Evolutionary conservation across 2,113 vertebrate species (phyloP), one percentile per base, ranked within the genome.

Genomic region (Glareola pratincola): DNA sequence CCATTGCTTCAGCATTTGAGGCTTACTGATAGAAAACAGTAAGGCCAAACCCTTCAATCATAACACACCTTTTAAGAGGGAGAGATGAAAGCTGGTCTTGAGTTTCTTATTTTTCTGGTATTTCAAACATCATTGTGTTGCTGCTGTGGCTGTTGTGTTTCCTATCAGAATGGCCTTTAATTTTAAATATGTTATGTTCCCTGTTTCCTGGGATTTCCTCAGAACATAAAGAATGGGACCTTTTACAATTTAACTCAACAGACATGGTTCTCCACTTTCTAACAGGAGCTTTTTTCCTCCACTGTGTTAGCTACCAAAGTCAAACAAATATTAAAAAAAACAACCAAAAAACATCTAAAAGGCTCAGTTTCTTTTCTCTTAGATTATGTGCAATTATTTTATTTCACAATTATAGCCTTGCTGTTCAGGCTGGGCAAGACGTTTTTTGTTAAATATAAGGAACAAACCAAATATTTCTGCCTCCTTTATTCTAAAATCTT

Each of bases 341-440:
- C 88, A 69, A 30, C 4, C 41, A 41, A 41, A 77, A 81, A 96
- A 87, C 30, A 86, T 66, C 85, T 76, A 48, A 73, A 85, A n/a
- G 24, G 21, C 7, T 93, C 13, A 1, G 3, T 43, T 59, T 76
- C 90, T 88, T 66, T 16, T 43, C 23, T 74, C 43, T 45, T 82
- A 22, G 36, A 64, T 94, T 85, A 74, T 90, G 43, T 51, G 23
- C 21, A 91, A 87, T 75, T 86, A 92, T 91, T 92, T 85, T 86
- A 87, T 85, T 92, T 92, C 57, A 84, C 41, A 95, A 67, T 91
- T 91, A 84, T 4, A 94, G 77, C 36, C 48, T 90, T 91, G 56
- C 27, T 26, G n/a, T 85, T 78, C 62, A 88, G 66, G 43, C 29
- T 72, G 56, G 39, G 53, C 57, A 92, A 51, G n/a, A 13, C 13